Base-by-base conservation (phyloP, 2,888 invertebrate genomes). In the Alloplasta piceator region DNA sequence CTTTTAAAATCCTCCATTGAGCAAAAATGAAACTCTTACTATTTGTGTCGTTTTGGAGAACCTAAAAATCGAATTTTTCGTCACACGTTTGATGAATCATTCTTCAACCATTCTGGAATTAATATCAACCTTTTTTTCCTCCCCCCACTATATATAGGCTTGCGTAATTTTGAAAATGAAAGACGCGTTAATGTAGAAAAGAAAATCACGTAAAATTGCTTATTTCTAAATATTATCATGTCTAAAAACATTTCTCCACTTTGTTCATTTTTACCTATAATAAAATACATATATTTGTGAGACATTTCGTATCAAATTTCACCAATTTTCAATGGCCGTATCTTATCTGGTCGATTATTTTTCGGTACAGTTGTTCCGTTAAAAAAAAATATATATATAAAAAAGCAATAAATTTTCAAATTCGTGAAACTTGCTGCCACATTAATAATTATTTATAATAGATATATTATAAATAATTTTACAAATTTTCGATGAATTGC, bases 251-350 rank as follows among this genome's bases (percentile, higher is more conserved):
- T 66, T 68, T 52, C 52, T 66, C 66, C 60, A 72, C 64, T 66
- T 66, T 60, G 50, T 66, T 78, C 52, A 52, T 48, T 78, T 68
- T 66, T 52, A 60, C 52, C 58, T 66, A 66, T 78, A 12, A 50
- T 64, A 66, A 71, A 77, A 74, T 66, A 77, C 48, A 41, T 43
- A 6, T 56, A 56, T 26, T 3, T 26, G 26, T 56, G 68, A 16
- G 56, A 16, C 43, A 12, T 56, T 43, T n/a, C n/a, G 43, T 55
- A 26, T 43, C 41, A 68, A 26, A 68, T 68, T 68, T 50, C 43
- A 43, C 26, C 12, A 68, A 56, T 26, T 9, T 55, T 39, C 43
- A 43, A 43, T 43, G 43, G 43, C 43, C 4, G 1, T 43, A 10
- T 43, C 6, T 43, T n/a, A n/a, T n/a, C n/a, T 43, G 10, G 43